Evolutionary conservation across 2,888 invertebrate genomes (phyloP).

Genomic region (Nymphalis c-album): DNA sequence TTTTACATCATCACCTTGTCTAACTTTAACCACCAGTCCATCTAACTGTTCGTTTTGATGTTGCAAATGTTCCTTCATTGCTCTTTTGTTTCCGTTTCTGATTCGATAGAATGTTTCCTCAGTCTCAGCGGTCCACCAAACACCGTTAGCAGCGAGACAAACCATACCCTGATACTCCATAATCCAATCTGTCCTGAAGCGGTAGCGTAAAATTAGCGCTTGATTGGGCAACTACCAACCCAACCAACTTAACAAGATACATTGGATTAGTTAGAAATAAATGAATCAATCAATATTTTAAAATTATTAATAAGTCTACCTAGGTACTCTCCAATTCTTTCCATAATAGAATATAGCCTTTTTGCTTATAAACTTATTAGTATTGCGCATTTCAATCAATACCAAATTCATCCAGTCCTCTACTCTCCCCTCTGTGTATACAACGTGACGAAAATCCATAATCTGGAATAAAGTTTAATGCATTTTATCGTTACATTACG

Average conservation of each 20-base stretch:
- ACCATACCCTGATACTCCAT: conserved; percentile 94
- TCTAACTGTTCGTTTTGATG: conserved; percentile 91
- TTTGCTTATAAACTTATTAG: conserved; percentile 92
- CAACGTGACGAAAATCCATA: conserved; percentile 89
- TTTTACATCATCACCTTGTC: conserved; percentile 55
- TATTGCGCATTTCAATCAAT: conserved; percentile 90
- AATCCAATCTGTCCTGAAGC: conserved; percentile 91
- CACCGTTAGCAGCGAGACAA: conserved; percentile 90
- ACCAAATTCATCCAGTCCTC: conserved; percentile 97
- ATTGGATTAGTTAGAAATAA: not conserved
- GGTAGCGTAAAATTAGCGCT: not conserved
- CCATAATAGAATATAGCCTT: conserved; percentile 94
- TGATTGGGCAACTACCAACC: too few species aligned
- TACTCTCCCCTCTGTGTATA: conserved; percentile 89
- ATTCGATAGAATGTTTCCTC: conserved; percentile 91
- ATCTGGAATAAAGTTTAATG: conserved; percentile 51
- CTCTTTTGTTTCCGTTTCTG: conserved; percentile 88
- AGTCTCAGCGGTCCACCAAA: conserved; percentile 98
- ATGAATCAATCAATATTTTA: not conserved
- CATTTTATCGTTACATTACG: not conserved
- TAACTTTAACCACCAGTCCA: conserved; percentile 89
- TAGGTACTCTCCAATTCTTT: conserved; percentile 83
- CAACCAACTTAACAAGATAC: too few species aligned
- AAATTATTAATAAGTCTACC: conserved; percentile 63
- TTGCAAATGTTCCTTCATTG: conserved; percentile 94